Evolutionary conservation across 2,888 invertebrate species (phyloP).

Genomic region (Mimumesa dahlbomi): DNA sequence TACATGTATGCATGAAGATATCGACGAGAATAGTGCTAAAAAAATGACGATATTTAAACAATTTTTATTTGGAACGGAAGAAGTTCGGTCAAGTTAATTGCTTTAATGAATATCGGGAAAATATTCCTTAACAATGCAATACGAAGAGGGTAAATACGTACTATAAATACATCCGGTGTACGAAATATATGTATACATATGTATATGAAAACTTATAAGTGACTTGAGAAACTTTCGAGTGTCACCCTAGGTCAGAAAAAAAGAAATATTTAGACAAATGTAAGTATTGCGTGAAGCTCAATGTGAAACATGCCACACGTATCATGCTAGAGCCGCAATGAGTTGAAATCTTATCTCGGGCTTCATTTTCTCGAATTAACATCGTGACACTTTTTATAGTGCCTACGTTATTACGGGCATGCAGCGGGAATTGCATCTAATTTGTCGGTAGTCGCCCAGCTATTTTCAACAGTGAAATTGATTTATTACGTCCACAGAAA

Average conservation of each 20-base stretch:
- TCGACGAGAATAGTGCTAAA: no score
- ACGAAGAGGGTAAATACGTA: background rate
- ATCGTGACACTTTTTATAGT: background rate
- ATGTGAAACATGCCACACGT: conserved; percentile 26
- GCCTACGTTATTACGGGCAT: background rate
- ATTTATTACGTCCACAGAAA: no score
- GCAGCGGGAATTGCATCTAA: no score
- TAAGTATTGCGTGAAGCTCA: conserved; percentile 32
- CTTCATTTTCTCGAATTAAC: conserved; percentile 30
- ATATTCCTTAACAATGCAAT: background rate
- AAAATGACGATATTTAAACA: no score
- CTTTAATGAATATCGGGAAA: no score
- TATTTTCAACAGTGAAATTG: background rate
- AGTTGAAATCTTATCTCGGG: conserved; percentile 27
- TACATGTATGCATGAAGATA: no score
- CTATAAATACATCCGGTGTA: no score
- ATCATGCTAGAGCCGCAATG: conserved; percentile 16
- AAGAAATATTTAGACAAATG: conserved; percentile 35
- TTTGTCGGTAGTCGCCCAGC: background rate
- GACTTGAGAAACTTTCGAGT: no score
- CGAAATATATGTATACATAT: no score
- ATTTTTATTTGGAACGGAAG: no score
- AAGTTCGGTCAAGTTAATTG: no score
- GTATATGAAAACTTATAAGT: no score
- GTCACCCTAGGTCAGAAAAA: background rate